Evolutionary conservation across 2,113 vertebrate genomes (phyloP).

Genomic region (Barbus barbus): DNA sequence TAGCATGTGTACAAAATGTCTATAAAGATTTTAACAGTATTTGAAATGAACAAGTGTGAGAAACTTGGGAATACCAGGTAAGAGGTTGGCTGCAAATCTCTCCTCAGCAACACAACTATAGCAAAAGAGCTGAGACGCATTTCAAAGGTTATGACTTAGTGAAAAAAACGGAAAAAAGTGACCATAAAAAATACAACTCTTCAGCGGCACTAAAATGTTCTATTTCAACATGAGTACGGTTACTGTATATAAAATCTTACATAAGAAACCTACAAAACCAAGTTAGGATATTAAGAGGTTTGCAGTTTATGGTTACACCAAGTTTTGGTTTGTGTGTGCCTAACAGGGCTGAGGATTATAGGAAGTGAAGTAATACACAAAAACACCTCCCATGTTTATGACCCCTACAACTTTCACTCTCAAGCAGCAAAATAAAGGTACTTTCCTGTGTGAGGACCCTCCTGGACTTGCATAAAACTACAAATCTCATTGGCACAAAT

Average conservation of each 20-base stretch:
- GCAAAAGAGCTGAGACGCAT: neutral
- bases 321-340: no score
- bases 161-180: slow-evolving; percentile 3
- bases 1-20: slow-evolving; percentile 68
- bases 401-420: slow-evolving; percentile 60
- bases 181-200: neutral
- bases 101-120: slow-evolving; percentile 34
- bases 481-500: neutral
- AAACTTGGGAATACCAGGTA: slow-evolving; percentile 70
- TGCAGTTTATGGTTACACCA: no score
- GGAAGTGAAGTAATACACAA: neutral
- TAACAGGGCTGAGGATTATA: no score
- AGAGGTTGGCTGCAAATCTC: slow-evolving; percentile 60
- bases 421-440: slow-evolving; percentile 47
- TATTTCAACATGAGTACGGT: neutral
- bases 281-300: no score
- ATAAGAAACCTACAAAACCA: no score
- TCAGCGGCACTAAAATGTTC: neutral
- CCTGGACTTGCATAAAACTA: slow-evolving; percentile 1
- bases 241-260: no score
- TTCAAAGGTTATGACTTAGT: slow-evolving; percentile 20
- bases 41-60: slow-evolving; percentile 63
- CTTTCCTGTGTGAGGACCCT: neutral
- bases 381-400: slow-evolving; percentile 55
- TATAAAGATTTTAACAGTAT: slow-evolving; percentile 57